These are phyloP conservation scores for Lamprologus speciosus DNA, from an alignment of 2,113 vertebrate genomes.

Conservation along the genomic window DNA sequence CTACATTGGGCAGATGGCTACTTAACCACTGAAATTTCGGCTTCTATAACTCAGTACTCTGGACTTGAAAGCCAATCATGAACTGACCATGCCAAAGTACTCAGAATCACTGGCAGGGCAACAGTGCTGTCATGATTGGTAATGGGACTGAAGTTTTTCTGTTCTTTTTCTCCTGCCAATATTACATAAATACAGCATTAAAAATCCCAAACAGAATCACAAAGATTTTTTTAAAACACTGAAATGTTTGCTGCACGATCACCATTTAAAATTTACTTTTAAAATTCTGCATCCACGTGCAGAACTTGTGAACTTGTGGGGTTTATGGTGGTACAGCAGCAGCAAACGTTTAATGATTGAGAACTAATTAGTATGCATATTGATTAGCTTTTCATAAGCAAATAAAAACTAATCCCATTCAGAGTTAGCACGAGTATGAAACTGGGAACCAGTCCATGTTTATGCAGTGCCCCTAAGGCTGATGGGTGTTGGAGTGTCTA, in stretches of 20 bases:
- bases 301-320: background rate
- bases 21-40: background rate
- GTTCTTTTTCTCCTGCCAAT: background rate
- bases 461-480: background rate
- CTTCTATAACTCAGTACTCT: background rate
- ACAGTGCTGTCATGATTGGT: background rate
- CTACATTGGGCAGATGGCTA: background rate
- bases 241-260: background rate
- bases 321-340: background rate
- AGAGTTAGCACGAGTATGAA: background rate
- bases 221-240: background rate
- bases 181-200: background rate
- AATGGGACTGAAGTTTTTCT: background rate
- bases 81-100: background rate
- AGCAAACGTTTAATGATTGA: background rate
- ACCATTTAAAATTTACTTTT: background rate
- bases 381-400: background rate
- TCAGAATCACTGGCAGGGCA: background rate
- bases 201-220: background rate
- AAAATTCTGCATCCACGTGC: background rate
- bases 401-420: background rate
- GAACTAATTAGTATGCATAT: background rate
- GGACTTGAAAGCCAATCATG: background rate
- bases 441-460: background rate
- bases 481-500: slow-evolving; percentile 16